Evolutionary conservation across 2,797 vertebrate genomes (phyloP).

Genomic region (Sebastes aleutianus): DNA sequence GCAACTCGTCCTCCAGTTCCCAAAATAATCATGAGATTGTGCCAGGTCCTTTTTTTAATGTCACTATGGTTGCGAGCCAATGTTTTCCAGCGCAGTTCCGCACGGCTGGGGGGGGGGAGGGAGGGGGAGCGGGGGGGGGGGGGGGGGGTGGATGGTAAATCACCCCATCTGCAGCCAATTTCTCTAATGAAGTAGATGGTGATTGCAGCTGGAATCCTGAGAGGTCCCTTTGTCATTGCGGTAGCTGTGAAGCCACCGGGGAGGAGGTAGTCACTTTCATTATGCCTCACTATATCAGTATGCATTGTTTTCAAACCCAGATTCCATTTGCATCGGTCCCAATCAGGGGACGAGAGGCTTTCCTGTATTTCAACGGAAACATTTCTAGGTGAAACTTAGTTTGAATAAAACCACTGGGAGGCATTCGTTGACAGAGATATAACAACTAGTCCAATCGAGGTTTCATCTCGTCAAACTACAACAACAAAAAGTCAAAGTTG

Average conservation of each 20-base stretch:
- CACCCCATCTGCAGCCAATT: constrained; percentile 63
- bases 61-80: neutral
- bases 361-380: neutral
- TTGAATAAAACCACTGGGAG: neutral
- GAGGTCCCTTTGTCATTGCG: constrained; percentile 33
- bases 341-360: neutral
- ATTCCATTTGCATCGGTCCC: constrained; percentile 3
- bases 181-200: constrained; percentile 61
- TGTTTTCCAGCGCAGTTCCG: constrained; percentile 40
- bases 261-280: constrained; percentile 28
- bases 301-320: constrained; percentile 4
- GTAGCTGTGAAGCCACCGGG: constrained; percentile 10
- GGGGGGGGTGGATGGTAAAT: constrained; percentile 6
- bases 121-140: neutral
- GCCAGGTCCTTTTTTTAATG: constrained; percentile 9
- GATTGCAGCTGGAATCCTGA: constrained; percentile 57
- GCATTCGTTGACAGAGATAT: neutral
- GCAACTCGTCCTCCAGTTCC: neutral
- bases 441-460: neutral
- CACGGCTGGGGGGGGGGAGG: constrained; percentile 11
- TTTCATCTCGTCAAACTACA: neutral
- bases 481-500: neutral
- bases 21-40: neutral
- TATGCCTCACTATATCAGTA: constrained; percentile 11
- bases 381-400: neutral